Base-by-base conservation (phyloP, 2,113 vertebrate genomes). In the Sclerurus mexicanus region DNA sequence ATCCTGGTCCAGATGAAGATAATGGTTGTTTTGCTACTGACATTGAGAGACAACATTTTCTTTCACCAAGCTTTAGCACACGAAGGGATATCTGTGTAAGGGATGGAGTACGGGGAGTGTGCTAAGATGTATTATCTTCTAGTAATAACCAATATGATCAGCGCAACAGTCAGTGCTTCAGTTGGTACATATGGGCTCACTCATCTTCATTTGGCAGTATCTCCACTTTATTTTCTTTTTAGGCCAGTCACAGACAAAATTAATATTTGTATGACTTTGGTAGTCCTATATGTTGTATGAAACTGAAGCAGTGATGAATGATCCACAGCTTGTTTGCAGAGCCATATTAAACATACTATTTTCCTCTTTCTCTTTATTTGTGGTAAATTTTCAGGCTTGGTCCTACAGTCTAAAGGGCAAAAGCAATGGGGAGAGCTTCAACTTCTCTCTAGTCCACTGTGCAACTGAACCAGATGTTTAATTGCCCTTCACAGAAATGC, bases 301-400 rank as follows among this genome's bases (percentile, higher is more conserved):
- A 90, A 47, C 14, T 25, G 59, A 92, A 59, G 44, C n/a, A 64
- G 8, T 59, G 28, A 79, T 39, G 59, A 64, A 56, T 37, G 40
- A 86, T 68, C 40, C 21, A 40, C 52, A 73, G 44, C 12, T 86
- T 8, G 0, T 88, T 86, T 73, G 25, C 22, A 50, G 49, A 47
- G 10, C 7, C 1, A 0, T 35, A 27, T 85, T 59, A 67, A 87
- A 63, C 31, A 46, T 5, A n/a, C 6, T 19, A 1, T 22, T 7
- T 14, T 95, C 24, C 42, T 23, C 2, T 53, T 82, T 56, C 35
- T 30, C 44, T 75, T n/a, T 73, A 14, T 72, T 64, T 83, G 20
- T 33, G 35, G 19, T 35, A 68, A 80, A n/a, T 31, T 44, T 87
- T 86, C 46, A 69, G 33, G 4, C 5, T 86, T 73, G 8, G 25